Conservation (phyloP, 2,113 vertebrate species). For the Bettongia penicillata region DNA sequence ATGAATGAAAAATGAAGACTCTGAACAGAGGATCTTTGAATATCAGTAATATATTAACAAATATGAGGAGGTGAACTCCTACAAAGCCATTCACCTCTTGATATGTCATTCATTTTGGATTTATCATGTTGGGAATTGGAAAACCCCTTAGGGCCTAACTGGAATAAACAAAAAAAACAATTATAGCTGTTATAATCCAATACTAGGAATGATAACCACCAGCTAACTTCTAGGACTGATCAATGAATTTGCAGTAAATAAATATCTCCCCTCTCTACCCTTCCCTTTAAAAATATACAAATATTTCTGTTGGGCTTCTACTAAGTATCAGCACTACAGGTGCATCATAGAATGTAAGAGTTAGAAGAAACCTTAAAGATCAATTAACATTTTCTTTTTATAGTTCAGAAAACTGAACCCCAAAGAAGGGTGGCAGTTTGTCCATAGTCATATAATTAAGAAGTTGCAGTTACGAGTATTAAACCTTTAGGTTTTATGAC, state of each 20-base stretch:
- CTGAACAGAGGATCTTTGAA: slow-evolving; percentile 24
- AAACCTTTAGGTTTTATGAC: background rate
- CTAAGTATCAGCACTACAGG: background rate
- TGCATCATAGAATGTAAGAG: background rate
- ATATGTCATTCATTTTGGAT: slow-evolving; percentile 41
- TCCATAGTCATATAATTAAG: background rate
- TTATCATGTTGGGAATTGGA: slow-evolving; percentile 35
- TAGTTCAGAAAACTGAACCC: background rate
- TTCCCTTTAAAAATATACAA: background rate
- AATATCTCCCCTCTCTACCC: background rate
- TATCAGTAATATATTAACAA: slow-evolving; percentile 48
- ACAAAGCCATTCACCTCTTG: slow-evolving; percentile 26
- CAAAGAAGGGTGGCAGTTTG: background rate
- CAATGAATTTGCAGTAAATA: slow-evolving; percentile 10
- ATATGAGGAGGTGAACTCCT: slow-evolving; percentile 52
- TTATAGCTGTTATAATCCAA: background rate
- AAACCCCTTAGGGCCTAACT: slow-evolving; percentile 29
- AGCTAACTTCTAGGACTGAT: slow-evolving; percentile 2
- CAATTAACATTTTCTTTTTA: background rate
- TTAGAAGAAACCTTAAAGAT: background rate
- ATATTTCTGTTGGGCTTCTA: slow-evolving; percentile 17
- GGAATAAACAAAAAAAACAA: slow-evolving; percentile 43
- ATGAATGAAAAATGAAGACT: slow-evolving; percentile 63
- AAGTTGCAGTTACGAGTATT: background rate
- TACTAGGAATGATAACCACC: background rate